Base-by-base conservation (phyloP, 1,140 invertebrate genomes). In the Colletes gigas region DNA sequence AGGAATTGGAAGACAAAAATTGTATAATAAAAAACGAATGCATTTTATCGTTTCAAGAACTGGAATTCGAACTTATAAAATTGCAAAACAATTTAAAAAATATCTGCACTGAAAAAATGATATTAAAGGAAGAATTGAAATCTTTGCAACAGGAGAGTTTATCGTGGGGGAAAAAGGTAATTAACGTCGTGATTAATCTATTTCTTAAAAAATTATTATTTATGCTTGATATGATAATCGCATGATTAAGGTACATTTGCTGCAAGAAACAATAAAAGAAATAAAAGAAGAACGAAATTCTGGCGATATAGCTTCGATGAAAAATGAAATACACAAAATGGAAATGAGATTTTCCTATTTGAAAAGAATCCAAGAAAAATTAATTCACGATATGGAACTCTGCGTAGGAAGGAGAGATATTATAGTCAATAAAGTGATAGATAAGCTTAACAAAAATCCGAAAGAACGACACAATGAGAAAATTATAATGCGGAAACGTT, bases 291-390 rank as follows among this genome's bases (percentile, higher is more conserved):
- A 96, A 78, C 94, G 95, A 72, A 92, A 93, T n/a, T 94, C 91
- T 30, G 95, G 96, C 2, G 96, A 97, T 90, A 94, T 97, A 66
- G 95, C 95, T 10, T 92, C 93, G 17, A 97, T 98, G 96, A 96
- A 95, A 91, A 94, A 93, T 69, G 97, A 97, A 93, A 97, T 98
- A 89, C 97, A 97, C 88, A 94, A 96, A 85, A 98, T 98, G 97
- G 95, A 96, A 92, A 96, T 96, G 77, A 90, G 92, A 54, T 73
- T 93, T 21, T 91, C 89, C 4, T 96, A 97, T 86, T 90, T 98
- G 1, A 95, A 94, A 66, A 96, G 96, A 76, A 96, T 95, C 0
- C 96, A 97, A 80, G 96, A 97, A 81, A 97, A 96, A 89, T 91
- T 98, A 15, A 94, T 97, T 6, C 94, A 95, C 50, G 97, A 97